Percentiles rank a stretch among this genome's conserved stretches.
Evolutionary conservation across 2,113 vertebrate species (phyloP).

Genomic region (rabbit (Oryctolagus cuniculus)): mOryCun1.1 NC_091440.1:6813001-6813500

Average conservation of each 20-base stretch:
- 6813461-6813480: not conserved
- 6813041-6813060: fast-evolving
- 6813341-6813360: not conserved
- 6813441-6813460: not conserved
- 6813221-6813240: not conserved
- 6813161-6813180: not conserved
- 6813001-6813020: not conserved
- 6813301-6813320: not conserved
- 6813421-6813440: not conserved
- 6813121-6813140: not conserved
- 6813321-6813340: not conserved
- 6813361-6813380: not conserved
- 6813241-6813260: not conserved
- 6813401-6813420: not conserved
- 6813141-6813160: not conserved
- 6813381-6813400: not conserved
- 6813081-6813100: not conserved
- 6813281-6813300: not conserved
- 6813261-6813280: not conserved
- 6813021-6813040: fast-evolving
- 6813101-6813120: not conserved
- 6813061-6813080: too few species aligned
- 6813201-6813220: not conserved
- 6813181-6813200: too few species aligned
- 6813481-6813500: not conserved